Percentiles rank a stretch among this genome's conserved stretches.
Evolutionary conservation across 2,113 vertebrate species (phyloP).

Genomic region (Rhombomys opimus): DNA sequence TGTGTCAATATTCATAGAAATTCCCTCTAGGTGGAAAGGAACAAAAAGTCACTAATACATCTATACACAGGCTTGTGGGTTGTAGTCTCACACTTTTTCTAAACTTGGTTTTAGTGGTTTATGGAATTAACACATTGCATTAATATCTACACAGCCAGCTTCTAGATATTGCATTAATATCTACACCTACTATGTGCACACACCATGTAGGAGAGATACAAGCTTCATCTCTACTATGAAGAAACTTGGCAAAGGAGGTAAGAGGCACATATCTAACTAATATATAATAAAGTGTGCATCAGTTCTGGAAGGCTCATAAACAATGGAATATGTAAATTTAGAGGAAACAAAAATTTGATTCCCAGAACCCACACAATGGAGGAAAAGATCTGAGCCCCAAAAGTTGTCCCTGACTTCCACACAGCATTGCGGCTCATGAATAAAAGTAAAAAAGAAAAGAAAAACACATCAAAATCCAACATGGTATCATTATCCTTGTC

Average conservation of each 20-base stretch:
- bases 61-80: not conserved
- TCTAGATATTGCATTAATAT: not conserved
- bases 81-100: not conserved
- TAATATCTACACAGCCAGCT: not conserved
- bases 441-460: not conserved
- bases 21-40: not conserved
- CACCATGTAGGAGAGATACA: not conserved
- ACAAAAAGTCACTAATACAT: not conserved
- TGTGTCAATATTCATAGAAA: not conserved
- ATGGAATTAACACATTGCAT: not conserved
- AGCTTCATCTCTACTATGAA: not conserved
- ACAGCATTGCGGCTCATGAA: not conserved
- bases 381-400: not conserved
- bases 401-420: not conserved
- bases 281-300: not conserved
- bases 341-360: constrained; percentile 17
- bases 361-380: not conserved
- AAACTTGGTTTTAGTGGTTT: not conserved
- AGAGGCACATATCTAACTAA: not conserved
- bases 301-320: not conserved
- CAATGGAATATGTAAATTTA: not conserved
- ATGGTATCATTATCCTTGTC: not conserved
- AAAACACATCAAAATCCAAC: not conserved
- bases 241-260: not conserved
- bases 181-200: not conserved